A percentile compares a stretch with the other conserved stretches of the same genome.
Evolutionary conservation across 2,797 vertebrate genomes (phyloP).

Genomic region (Eurystomus glaucurus): DNA sequence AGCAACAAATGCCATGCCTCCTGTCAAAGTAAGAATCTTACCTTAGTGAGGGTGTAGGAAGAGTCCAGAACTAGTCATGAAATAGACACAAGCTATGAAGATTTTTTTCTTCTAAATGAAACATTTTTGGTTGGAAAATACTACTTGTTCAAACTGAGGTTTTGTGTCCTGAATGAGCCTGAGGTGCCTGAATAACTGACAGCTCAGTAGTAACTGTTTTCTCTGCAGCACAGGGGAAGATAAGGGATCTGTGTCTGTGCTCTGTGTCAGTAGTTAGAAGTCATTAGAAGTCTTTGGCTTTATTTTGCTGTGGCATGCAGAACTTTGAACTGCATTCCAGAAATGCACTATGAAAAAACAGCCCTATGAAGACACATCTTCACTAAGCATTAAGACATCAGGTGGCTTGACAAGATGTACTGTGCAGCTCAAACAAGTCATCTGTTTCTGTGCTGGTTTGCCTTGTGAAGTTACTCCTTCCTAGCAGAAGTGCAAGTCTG

Average conservation of each 20-base stretch:
- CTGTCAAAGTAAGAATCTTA: conserved; percentile 90
- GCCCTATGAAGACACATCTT: neutral
- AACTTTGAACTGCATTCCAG: neutral
- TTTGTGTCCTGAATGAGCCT: neutral
- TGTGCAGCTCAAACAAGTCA: neutral
- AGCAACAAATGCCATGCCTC: conserved; percentile 91
- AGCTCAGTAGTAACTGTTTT: neutral
- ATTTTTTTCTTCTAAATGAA: neutral
- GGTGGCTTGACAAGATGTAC: neutral
- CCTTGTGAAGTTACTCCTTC: neutral
- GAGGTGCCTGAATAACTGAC: neutral
- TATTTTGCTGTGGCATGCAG: neutral
- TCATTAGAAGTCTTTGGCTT: neutral
- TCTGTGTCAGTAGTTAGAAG: neutral
- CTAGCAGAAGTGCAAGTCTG: neutral
- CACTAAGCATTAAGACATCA: neutral
- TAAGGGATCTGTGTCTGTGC: neutral
- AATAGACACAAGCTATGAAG: neutral
- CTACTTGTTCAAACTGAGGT: neutral
- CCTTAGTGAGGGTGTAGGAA: neutral
- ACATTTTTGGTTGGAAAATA: neutral
- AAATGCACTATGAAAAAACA: neutral
- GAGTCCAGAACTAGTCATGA: neutral
- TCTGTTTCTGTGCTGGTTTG: neutral
- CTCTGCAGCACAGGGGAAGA: neutral